Conservation (phyloP, 2,888 invertebrate genomes). For the Ophion ventricosus region DNA sequence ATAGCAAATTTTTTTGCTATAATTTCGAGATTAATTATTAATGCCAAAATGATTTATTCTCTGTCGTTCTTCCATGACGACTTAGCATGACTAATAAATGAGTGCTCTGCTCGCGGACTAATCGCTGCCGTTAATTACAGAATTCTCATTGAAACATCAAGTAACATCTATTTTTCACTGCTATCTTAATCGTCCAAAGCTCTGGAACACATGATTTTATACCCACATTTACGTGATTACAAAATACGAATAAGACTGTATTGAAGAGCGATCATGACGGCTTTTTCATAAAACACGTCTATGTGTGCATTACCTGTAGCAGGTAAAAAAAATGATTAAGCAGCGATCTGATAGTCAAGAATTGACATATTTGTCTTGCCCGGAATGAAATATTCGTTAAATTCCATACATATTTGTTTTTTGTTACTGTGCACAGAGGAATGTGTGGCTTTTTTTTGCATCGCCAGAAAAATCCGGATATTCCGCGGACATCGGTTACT, state of each 20-base stretch:
- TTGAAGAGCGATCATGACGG: neutral
- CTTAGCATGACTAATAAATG: too few species aligned
- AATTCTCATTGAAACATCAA: neutral
- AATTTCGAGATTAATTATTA: too few species aligned
- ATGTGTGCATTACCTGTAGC: neutral
- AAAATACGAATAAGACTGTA: neutral
- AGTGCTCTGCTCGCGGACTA: neutral
- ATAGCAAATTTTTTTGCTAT: too few species aligned
- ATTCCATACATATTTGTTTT: neutral
- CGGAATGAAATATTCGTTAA: neutral
- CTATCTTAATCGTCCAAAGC: neutral
- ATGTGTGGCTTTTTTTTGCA: neutral
- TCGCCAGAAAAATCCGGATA: neutral
- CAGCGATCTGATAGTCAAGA: neutral
- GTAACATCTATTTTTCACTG: neutral
- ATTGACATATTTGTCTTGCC: neutral
- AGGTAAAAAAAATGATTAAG: neutral
- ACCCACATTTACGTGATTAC: neutral
- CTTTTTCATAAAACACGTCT: neutral
- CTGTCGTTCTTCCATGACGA: neutral
- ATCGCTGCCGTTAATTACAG: neutral
- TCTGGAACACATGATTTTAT: neutral
- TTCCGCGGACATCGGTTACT: constrained; percentile 15
- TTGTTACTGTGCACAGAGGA: neutral
- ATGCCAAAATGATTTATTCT: neutral